Conservation (phyloP, 2,888 invertebrate genomes). For the Phytoseiulus persimilis region DNA sequence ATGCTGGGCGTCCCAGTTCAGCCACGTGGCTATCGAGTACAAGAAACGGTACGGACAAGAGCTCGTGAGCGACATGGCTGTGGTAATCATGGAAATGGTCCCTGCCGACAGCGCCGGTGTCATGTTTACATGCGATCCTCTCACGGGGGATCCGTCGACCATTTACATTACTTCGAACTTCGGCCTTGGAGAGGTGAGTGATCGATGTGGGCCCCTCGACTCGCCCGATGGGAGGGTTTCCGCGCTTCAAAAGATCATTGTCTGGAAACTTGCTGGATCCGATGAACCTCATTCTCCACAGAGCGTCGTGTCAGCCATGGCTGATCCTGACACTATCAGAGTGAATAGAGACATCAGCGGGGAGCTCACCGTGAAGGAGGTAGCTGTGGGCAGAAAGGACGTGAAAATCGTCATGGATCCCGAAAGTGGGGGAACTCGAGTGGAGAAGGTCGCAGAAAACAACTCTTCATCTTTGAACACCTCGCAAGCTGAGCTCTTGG, state of each 20-base stretch:
- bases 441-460: not conserved
- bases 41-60: conserved; percentile 67
- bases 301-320: conserved; percentile 68
- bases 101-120: conserved; percentile 62
- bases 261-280: too few relatives aligned
- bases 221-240: too few relatives aligned
- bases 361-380: not conserved
- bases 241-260: too few relatives aligned
- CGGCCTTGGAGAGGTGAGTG: conserved; percentile 60
- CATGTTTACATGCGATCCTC: conserved; percentile 70
- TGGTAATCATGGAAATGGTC: conserved; percentile 71
- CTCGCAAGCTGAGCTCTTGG: not conserved
- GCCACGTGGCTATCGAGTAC: conserved; percentile 67
- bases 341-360: conserved; percentile 1
- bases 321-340: conserved; percentile 64
- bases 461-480: not conserved
- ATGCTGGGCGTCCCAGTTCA: conserved; percentile 76
- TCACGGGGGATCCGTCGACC: conserved; percentile 60
- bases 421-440: not conserved
- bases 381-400: not conserved
- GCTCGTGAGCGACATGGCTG: conserved; percentile 63
- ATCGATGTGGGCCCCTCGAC: too few relatives aligned
- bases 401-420: conserved; percentile 13
- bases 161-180: conserved; percentile 69
- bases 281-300: conserved; percentile 52